Conservation (phyloP, 2,797 vertebrate species). For the Oophaga sylvatica region DNA sequence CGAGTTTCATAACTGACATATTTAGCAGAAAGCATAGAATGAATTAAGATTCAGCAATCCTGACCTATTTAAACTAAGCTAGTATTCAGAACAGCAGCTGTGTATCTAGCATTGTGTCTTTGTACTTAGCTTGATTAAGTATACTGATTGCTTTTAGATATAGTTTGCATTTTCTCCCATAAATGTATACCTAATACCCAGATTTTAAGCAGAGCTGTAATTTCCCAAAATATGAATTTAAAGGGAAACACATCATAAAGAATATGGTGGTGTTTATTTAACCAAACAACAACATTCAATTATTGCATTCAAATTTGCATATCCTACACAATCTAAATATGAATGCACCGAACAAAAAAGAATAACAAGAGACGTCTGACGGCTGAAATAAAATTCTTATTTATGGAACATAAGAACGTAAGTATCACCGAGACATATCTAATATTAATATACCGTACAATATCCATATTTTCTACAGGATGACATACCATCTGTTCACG, state of each 20-base stretch:
- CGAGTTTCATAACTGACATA: conserved; percentile 63
- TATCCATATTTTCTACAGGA: conserved; percentile 26
- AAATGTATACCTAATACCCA: conserved; percentile 57
- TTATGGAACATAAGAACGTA: neutral
- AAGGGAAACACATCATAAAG: conserved; percentile 38
- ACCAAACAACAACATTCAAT: conserved; percentile 20
- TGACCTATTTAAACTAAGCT: conserved; percentile 63
- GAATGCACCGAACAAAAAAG: neutral
- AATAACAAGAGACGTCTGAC: neutral
- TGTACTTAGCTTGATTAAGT: conserved; percentile 61
- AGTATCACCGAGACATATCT: neutral
- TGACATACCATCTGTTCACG: conserved; percentile 33
- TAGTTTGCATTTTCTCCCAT: conserved; percentile 56
- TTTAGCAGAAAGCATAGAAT: conserved; percentile 60
- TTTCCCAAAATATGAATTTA: conserved; percentile 28
- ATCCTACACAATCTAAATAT: neutral
- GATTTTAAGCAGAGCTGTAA: conserved; percentile 31
- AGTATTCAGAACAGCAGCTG: conserved; percentile 61
- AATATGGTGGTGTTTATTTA: conserved; percentile 28
- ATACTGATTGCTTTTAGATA: conserved; percentile 59
- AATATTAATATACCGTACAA: conserved; percentile 14
- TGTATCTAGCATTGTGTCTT: conserved; percentile 60
- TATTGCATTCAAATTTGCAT: conserved; percentile 22
- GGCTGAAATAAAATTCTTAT: neutral
- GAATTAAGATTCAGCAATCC: conserved; percentile 61